Conservation (phyloP, 2,888 invertebrate genomes). For the Sarcophaga caerulescens region DNA sequence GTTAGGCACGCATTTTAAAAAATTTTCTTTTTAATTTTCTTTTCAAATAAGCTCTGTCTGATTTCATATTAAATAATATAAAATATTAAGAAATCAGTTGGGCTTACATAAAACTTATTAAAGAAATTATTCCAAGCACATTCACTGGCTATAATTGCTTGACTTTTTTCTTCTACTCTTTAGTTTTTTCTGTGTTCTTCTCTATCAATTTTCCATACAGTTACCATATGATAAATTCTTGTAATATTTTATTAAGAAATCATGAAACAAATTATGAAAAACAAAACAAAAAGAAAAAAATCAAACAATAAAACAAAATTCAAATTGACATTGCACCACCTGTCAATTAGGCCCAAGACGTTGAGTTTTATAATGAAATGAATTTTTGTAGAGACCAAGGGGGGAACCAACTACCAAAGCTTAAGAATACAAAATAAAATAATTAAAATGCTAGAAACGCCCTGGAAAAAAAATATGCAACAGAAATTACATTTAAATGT, state of each 20-base stretch:
- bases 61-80: background rate
- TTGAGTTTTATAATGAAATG: constrained; percentile 55
- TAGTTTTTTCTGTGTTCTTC: too few species aligned
- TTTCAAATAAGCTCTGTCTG: background rate
- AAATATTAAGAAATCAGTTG: constrained; percentile 17
- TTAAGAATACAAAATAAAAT: constrained; percentile 19
- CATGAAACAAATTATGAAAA: constrained; percentile 28
- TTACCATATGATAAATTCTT: constrained; percentile 36
- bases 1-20: too few species aligned
- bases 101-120: background rate
- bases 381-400: constrained; percentile 36
- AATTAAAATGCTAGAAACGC: constrained; percentile 63
- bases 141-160: constrained; percentile 58
- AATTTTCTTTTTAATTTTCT: background rate
- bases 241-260: constrained; percentile 65
- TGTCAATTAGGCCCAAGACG: constrained; percentile 62
- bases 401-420: constrained; percentile 27
- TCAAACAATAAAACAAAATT: constrained; percentile 4
- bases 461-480: constrained; percentile 52
- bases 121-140: constrained; percentile 58
- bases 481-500: constrained; percentile 46
- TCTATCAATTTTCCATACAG: background rate
- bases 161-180: constrained; percentile 30
- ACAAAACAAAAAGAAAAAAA: constrained; percentile 4
- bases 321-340: constrained; percentile 55